These are phyloP conservation scores for Buceros bicornis DNA, from an alignment of 2,797 vertebrate genomes.

Conservation along the genomic window DNA sequence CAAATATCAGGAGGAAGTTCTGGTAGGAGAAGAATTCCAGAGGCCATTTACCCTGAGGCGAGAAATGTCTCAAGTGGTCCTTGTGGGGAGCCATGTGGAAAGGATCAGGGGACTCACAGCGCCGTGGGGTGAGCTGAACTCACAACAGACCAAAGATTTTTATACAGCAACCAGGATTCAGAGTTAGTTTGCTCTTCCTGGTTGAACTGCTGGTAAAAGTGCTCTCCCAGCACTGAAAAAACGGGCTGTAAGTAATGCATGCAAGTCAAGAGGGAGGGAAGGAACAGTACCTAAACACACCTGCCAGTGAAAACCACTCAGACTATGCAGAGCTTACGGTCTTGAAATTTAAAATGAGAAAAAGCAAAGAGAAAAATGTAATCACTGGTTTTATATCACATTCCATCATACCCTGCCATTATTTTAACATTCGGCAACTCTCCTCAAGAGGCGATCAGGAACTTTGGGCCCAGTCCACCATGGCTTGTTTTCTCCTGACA, in stretches of 20 bases:
- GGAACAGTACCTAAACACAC: background rate
- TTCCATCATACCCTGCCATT: background rate
- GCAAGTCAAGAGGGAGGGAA: background rate
- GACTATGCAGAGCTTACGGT: background rate
- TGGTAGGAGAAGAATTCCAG: background rate
- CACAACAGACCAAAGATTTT: background rate
- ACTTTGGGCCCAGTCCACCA: background rate
- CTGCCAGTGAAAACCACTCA: background rate
- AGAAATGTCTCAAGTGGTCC: background rate
- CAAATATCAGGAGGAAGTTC: background rate
- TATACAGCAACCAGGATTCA: background rate
- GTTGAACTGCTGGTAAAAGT: background rate
- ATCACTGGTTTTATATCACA: background rate
- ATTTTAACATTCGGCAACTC: background rate
- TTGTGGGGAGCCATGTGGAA: background rate
- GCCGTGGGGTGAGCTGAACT: background rate
- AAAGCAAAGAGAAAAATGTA: background rate
- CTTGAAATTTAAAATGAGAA: background rate
- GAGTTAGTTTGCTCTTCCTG: background rate
- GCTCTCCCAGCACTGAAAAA: background rate
- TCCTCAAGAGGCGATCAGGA: background rate
- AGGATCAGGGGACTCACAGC: accelerated
- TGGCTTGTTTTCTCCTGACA: background rate
- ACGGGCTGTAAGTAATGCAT: background rate
- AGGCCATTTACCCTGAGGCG: background rate